Base-by-base conservation (phyloP, 2,113 vertebrate genomes). In the Gymnogyps californianus region DNA sequence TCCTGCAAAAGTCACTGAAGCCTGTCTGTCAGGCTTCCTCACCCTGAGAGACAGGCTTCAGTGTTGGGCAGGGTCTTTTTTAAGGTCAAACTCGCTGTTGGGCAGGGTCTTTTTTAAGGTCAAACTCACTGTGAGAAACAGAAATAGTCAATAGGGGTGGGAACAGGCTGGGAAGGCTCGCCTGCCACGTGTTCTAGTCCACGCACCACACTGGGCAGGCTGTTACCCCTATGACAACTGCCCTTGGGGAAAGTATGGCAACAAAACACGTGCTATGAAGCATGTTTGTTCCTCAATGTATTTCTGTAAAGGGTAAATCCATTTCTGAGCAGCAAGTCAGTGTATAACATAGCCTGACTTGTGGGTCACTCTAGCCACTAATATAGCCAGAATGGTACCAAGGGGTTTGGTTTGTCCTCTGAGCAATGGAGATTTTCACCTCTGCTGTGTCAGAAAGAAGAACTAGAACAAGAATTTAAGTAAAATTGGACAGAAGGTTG, bases 401-500 rank as follows among this genome's bases (percentile, higher is more conserved):
- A 36, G 34, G 34, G 14, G 19, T 34, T 93, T 85, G 67, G 28
- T 38, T 66, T 78, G 47, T 54, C 44, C 44, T 38, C 44, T 64
- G 29, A 49, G 21, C 66, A 38, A 19, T 22, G 21, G n/a, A 70
- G 11, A 46, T 76, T 85, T 90, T 89, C 61, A 65, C 24, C 22
- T 72, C 42, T 69, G 15, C 22, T 90, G n/a, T 55, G 40, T 87
- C 47, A 79, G n/a, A 79, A 25, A 62, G 51, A 88, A 90, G 55
- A 77, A 69, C 6, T 32, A 36, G 46, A 76, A 51, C 10, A 71
- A 79, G 20, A 58, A 55, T 52, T 83, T 74, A 47, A 91, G 80
- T 91, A 55, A 92, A 97, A 92, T 67, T 91, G 76, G 93, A 69
- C 72, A 94, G 65, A 96, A 89, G 65, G 96, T 94, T 97, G 76